phyloP scores from a whole-genome alignment of 2,113 vertebrate species.

The Acrocephalus arundinaceus region DNA sequence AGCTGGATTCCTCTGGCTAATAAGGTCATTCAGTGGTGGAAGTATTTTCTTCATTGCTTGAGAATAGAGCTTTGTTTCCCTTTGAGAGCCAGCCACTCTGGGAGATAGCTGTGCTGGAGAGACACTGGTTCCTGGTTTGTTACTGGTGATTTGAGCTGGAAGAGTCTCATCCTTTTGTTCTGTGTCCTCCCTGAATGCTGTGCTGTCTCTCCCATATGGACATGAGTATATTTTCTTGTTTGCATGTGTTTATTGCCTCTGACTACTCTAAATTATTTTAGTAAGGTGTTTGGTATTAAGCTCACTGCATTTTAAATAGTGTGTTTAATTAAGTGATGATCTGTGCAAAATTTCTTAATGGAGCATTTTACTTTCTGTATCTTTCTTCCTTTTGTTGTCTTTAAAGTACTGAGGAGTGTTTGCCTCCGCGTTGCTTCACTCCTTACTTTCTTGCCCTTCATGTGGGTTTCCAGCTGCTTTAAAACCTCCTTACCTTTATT shows the following conservation, averaged over 20 bases:
- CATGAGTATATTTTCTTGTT: conserved; percentile 3
- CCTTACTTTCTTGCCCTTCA: not conserved
- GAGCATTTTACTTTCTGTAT: not conserved
- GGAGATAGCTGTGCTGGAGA: not conserved
- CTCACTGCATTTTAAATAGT: not conserved
- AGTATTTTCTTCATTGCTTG: not conserved
- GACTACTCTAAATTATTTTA: not conserved
- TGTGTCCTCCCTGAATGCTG: not conserved
- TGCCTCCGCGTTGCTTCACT: not conserved
- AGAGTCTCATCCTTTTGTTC: not conserved
- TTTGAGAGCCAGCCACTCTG: not conserved
- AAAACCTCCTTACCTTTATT: not conserved
- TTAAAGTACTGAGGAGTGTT: not conserved
- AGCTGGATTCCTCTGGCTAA: conserved; percentile 58
- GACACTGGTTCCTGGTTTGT: not conserved
- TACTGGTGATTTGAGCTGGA: not conserved
- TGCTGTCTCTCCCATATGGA: not conserved
- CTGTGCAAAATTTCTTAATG: not conserved
- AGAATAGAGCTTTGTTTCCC: conserved; percentile 35
- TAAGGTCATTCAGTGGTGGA: conserved; percentile 50
- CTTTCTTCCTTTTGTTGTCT: not conserved
- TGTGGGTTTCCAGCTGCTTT: not conserved
- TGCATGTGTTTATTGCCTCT: not conserved
- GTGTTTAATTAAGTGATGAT: not conserved
- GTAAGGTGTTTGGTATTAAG: not conserved